Evolutionary conservation across 2,113 vertebrate species (phyloP), one percentile per base, ranked within the genome.

Genomic region (Numenius arquata): DNA sequence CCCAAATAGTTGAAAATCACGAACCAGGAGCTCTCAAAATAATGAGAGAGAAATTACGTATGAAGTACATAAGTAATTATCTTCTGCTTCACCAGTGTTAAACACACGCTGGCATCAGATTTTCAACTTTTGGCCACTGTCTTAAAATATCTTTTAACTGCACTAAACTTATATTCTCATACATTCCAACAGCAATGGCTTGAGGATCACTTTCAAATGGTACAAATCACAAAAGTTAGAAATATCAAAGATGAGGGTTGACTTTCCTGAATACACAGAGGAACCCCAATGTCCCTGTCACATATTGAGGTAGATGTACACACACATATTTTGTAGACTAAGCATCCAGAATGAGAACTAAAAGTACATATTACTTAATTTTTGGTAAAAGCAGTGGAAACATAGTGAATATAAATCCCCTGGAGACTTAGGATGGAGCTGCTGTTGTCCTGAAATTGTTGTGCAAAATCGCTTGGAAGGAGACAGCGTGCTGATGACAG

Each of bases 1-100:
- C 15, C 17, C 34, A 59, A 63, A 27, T 62, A 56, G 18, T 67
- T 0, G 0, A 61, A 84, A 38, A 71, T 20, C 6, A 13, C 0
- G 0, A 32, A 32, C 15, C 15, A 71, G 29, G 20, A 27, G 8
- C 40, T 61, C 67, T 56, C 11, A 40, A 66, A 78, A 68, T 34
- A 41, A n/a, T 2, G 20, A 74, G 30, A 52, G 25, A 74, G 20
- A 32, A 55, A 68, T 41, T 27, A 66, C 5, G n/a, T 30, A 9
- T 6, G 13, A 67, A 77, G 67, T 34, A 12, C 5, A 3, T 5
- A 15, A 30, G 8, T 21, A 23, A 22, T 43, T 34, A 19, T 25
- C n/a, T 76, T 48, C 25, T 43, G 19, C 22, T 78, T 79, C 52
- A 58, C 19, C 3, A 8, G 30, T 3, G 13, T 34, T 45, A 50